Base-by-base conservation (phyloP, 1,140 invertebrate species). In the Cyphomyrmex costatus region DNA sequence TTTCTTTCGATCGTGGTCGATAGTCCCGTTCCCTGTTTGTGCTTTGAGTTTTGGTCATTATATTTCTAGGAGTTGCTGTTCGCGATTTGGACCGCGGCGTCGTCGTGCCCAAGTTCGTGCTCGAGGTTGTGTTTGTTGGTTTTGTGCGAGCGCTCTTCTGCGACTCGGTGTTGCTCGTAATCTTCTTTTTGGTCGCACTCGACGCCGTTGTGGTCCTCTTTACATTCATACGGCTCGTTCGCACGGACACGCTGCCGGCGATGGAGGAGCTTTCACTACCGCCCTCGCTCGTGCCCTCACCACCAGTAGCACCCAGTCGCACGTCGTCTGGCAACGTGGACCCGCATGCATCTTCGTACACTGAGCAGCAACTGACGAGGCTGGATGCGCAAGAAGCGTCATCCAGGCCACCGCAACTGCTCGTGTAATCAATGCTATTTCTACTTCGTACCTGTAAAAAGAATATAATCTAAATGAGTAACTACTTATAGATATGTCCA, bases 231-330 rank as follows among this genome's bases (percentile, higher is more conserved):
- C 90, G 92, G 49, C 83, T 92, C 73, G 74, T 89, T 85, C 85
- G 85, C 58, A 91, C 91, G 2, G 94, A 93, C 1, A 94, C 92
- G 85, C 94, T 95, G 4, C 96, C 96, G 10, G 96, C 95, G 42
- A 97, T 93, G 0, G 97, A 97, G 0, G 97, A 97, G 92, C 97
- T 97, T 91, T 98, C 97, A 87, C 97, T 97, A 24, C 97, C 97
- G 84, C 97, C 96, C 85, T 97, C 97, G 89, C 96, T 97, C 27
- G 96, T 96, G 14, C 96, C 95, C 85, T 96, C 96, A 3, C 95
- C 95, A 24, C 95, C 86, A 92, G 94, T 91, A 56, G 94, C 95
- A 24, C 79, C 27, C 4, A 95, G 87, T 30, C 95, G 91, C 12
- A 95, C 93, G 36, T 95, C 96, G 74, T 95, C 95, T 1, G 95